A percentile compares a stretch with the other conserved stretches of the same genome.
Evolutionary conservation across 2,797 vertebrate genomes (phyloP).

Genomic region (Scolopax bukidnonensis): DNA sequence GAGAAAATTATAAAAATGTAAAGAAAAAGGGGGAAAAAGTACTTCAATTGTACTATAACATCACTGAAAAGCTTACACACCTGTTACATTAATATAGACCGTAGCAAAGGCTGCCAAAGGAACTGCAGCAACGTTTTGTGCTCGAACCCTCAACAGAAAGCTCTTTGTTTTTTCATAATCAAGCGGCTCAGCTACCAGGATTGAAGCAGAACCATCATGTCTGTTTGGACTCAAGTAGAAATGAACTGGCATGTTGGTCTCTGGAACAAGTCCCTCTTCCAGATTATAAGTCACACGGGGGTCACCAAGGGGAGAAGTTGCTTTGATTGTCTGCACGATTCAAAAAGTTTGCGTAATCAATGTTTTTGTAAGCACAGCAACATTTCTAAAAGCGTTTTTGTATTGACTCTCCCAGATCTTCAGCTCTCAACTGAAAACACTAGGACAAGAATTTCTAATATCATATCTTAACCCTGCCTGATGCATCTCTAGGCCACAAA

Average conservation of each 20-base stretch:
- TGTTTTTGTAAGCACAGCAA: background rate
- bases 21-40: background rate
- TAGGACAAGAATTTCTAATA: background rate
- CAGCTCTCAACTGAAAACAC: background rate
- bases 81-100: slow-evolving; percentile 86
- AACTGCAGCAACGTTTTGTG: slow-evolving; percentile 88
- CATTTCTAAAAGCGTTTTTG: background rate
- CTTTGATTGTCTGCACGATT: slow-evolving; percentile 83
- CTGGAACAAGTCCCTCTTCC: slow-evolving; percentile 89
- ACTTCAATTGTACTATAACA: background rate
- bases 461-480: background rate
- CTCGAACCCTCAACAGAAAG: slow-evolving; percentile 87
- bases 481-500: background rate
- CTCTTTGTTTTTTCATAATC: slow-evolving; percentile 88
- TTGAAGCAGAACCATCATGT: slow-evolving; percentile 87
- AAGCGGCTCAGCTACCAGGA: slow-evolving; percentile 88
- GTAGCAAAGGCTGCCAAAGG: slow-evolving; percentile 87
- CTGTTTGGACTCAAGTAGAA: slow-evolving; percentile 92
- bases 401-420: background rate
- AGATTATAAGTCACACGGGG: slow-evolving; percentile 88
- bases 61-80: slow-evolving; percentile 65
- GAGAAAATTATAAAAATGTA: background rate
- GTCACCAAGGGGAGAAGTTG: slow-evolving; percentile 86
- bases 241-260: slow-evolving; percentile 89
- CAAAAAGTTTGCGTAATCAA: background rate